Evolutionary conservation across 2,888 invertebrate genomes (phyloP).

Genomic region (Hydrotaea diabolus): DNA sequence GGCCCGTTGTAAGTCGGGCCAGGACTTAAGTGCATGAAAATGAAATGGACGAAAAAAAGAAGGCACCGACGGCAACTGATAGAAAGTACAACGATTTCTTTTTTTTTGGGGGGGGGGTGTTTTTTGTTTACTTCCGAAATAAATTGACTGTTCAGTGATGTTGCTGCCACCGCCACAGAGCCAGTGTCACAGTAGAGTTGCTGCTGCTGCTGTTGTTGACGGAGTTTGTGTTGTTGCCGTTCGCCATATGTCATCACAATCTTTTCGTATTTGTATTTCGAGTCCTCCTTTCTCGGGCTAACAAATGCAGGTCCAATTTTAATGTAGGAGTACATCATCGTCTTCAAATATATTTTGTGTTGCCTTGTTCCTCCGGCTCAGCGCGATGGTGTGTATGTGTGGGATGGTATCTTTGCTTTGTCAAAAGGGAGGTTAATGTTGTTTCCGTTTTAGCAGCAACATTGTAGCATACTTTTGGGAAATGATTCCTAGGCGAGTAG

Average conservation of each 20-base stretch:
- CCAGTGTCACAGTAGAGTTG: neutral
- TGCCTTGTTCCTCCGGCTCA: no score
- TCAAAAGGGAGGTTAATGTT: neutral
- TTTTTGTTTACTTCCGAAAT: slow-evolving; percentile 37
- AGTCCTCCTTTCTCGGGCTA: neutral
- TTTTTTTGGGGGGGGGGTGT: neutral
- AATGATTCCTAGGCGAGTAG: slow-evolving; percentile 9
- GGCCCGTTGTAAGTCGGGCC: neutral
- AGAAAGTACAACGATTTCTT: neutral
- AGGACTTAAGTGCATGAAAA: slow-evolving; percentile 13
- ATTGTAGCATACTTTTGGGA: slow-evolving; percentile 38
- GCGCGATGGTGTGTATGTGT: no score
- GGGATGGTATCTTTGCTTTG: no score
- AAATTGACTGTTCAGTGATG: slow-evolving; percentile 37
- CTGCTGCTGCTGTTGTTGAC: neutral
- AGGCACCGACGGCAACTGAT: slow-evolving; percentile 2
- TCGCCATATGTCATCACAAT: slow-evolving; percentile 26
- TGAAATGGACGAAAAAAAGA: neutral
- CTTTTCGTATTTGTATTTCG: slow-evolving; percentile 11
- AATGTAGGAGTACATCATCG: slow-evolving; percentile 30
- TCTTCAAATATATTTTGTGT: neutral
- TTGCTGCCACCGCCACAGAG: neutral
- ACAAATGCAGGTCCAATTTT: slow-evolving; percentile 43
- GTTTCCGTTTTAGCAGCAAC: slow-evolving; percentile 7
- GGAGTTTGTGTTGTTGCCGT: slow-evolving; percentile 7